phyloP scores from a whole-genome alignment of 1,140 invertebrate species.

The Periplaneta americana region DNA sequence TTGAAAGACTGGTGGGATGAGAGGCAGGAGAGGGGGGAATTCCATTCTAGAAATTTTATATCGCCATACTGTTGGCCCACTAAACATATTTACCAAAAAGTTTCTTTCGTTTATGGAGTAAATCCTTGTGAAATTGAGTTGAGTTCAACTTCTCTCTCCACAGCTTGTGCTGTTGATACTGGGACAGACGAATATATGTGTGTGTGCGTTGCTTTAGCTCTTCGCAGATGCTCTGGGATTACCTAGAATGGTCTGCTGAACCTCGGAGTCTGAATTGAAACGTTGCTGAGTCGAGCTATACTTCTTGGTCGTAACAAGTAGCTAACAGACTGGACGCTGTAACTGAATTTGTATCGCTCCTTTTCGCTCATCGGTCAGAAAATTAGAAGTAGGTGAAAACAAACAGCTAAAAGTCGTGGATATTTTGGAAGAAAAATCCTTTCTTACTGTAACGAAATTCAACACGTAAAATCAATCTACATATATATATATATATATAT shows the following conservation, averaged over 20 bases:
- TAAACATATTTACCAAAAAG: background rate
- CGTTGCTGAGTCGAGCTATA: background rate
- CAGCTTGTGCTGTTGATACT: background rate
- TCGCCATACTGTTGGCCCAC: background rate
- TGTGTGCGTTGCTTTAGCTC: background rate
- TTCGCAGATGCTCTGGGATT: background rate
- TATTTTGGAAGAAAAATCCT: no score
- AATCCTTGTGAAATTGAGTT: background rate
- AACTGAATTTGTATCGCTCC: background rate
- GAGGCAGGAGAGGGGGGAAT: background rate
- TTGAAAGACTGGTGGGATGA: no score
- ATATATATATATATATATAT: no score
- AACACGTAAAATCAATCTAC: no score
- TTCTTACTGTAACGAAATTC: no score
- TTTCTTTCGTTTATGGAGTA: background rate
- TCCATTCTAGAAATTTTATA: background rate
- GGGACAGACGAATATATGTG: background rate
- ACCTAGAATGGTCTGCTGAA: background rate
- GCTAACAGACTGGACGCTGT: background rate
- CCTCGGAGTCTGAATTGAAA: no score
- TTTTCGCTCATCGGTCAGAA: background rate
- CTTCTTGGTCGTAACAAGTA: background rate
- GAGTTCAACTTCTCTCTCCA: background rate
- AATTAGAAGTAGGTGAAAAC: background rate
- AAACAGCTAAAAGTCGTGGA: no score